These are phyloP conservation scores for Ammospiza maritima DNA, from an alignment of 2,797 vertebrate species.

Conservation along the genomic window DNA sequence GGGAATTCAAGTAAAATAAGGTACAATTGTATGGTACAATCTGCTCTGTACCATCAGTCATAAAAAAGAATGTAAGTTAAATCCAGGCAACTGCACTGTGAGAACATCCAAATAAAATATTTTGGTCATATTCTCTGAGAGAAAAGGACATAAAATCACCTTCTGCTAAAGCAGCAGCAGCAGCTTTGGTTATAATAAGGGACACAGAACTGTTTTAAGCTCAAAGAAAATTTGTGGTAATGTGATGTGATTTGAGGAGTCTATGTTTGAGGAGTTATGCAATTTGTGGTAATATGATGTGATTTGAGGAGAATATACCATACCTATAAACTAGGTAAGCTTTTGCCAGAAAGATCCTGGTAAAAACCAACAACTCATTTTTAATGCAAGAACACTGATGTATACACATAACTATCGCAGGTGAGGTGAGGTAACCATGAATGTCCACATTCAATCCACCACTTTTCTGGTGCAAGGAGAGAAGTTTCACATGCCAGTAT, in stretches of 20 bases:
- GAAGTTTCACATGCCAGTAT: neutral
- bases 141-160: neutral
- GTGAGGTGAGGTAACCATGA: neutral
- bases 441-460: too few relatives aligned
- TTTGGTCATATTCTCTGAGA: neutral
- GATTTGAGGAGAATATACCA: neutral
- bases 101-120: neutral
- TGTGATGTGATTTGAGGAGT: neutral
- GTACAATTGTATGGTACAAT: neutral
- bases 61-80: neutral
- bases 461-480: neutral
- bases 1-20: too few relatives aligned
- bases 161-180: neutral
- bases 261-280: neutral
- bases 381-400: neutral
- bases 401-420: neutral
- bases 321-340: neutral
- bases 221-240: neutral
- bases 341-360: neutral
- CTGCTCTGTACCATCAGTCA: neutral
- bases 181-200: neutral
- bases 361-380: neutral
- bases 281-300: neutral
- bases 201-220: neutral
- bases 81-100: neutral